phyloP scores from a whole-genome alignment of 2,113 vertebrate species.

The Panurus biarmicus region DNA sequence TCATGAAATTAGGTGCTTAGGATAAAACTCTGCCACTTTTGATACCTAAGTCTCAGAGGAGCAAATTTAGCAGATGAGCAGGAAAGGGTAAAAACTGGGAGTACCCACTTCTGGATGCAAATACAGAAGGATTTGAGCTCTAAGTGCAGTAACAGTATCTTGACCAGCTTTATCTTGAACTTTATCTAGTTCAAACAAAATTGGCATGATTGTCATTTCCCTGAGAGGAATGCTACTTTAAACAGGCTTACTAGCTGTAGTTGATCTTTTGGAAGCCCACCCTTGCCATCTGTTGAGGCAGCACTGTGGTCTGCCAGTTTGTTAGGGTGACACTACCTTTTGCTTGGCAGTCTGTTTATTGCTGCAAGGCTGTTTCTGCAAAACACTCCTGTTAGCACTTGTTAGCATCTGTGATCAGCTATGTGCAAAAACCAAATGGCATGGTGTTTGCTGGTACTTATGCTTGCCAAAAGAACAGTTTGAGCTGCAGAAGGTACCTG shows the following conservation, averaged over 20 bases:
- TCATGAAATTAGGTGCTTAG: background rate
- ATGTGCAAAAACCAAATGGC: constrained; percentile 11
- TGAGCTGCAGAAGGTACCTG: constrained; percentile 44
- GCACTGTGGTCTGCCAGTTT: background rate
- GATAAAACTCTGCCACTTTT: background rate
- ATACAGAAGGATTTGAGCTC: background rate
- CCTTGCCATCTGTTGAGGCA: constrained; percentile 33
- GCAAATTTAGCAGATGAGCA: background rate
- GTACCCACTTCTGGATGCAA: background rate
- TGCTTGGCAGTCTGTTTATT: constrained; percentile 13
- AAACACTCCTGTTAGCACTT: constrained; percentile 22
- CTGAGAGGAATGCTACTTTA: background rate
- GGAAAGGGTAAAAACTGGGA: background rate
- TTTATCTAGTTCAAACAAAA: background rate
- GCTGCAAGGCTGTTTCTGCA: background rate
- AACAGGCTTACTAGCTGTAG: background rate
- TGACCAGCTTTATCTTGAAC: background rate
- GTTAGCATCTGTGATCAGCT: constrained; percentile 28
- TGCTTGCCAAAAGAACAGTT: constrained; percentile 43
- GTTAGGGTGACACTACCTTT: background rate
- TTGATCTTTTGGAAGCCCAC: constrained; percentile 33
- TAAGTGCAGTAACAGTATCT: background rate
- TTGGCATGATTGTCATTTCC: background rate
- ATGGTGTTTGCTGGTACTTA: background rate
- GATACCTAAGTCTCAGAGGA: background rate